Percentiles rank a stretch among this genome's conserved stretches.
These are phyloP conservation scores for Drosophila nigromelanica DNA, from an alignment of 1,140 invertebrate genomes.

Conservation along the genomic window DNA sequence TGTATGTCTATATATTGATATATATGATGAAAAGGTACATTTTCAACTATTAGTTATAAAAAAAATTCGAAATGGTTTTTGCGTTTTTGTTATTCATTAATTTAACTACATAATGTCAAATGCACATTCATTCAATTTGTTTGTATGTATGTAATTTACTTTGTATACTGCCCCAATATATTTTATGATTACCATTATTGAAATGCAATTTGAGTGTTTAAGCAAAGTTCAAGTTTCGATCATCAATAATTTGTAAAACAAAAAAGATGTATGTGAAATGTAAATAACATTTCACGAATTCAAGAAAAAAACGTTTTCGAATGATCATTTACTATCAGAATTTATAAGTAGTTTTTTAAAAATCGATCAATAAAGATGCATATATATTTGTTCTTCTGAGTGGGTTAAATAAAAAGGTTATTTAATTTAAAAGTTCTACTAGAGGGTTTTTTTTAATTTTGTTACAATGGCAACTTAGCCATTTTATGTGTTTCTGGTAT, in stretches of 20 bases:
- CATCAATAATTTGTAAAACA: conserved; percentile 46
- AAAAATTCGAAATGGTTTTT: conserved; percentile 42
- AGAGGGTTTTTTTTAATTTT: too few species aligned
- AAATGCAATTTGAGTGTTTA: conserved; percentile 68
- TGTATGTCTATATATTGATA: conserved; percentile 50
- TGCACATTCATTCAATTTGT: conserved; percentile 17
- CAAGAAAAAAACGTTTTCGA: conserved; percentile 55
- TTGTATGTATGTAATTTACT: conserved; percentile 32
- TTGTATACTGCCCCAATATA: conserved; percentile 55
- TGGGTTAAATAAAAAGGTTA: conserved; percentile 58
- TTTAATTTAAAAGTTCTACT: conserved; percentile 8
- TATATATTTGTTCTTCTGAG: conserved; percentile 82
- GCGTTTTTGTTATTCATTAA: conserved; percentile 30
- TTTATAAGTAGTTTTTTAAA: conserved; percentile 74
- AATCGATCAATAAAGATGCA: conserved; percentile 75
- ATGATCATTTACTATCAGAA: conserved; percentile 65
- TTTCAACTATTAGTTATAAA: conserved; percentile 65
- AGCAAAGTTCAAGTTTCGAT: conserved; percentile 66
- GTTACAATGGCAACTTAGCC: too few species aligned
- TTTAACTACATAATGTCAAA: conserved; percentile 31
- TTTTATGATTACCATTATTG: conserved; percentile 48
- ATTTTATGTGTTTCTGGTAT: not conserved
- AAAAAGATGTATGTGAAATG: conserved; percentile 43
- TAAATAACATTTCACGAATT: conserved; percentile 48
- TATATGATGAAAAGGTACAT: conserved; percentile 55